Evolutionary conservation across 2,888 invertebrate species (phyloP).

Genomic region (Argyresthia goedartella): DNA sequence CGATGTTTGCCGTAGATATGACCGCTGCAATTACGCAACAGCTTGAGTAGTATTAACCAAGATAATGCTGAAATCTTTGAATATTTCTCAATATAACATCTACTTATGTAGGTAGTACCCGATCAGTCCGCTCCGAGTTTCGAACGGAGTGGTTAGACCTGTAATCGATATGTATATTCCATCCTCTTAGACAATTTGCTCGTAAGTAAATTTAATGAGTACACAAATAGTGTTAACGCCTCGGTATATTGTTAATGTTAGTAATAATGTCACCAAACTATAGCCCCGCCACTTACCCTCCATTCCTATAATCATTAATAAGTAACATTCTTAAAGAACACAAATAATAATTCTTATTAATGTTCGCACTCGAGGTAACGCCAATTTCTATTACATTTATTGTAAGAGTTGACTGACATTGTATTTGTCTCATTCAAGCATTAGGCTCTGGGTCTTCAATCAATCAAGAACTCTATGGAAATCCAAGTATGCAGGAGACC

Average conservation of each 20-base stretch:
- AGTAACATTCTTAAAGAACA: not conserved
- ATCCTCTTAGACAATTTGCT: slow-evolving; percentile 57
- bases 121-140: not conserved
- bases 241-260: slow-evolving; percentile 52
- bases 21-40: no score
- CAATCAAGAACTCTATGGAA: no score
- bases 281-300: slow-evolving; percentile 51
- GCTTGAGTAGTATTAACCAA: no score
- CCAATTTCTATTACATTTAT: slow-evolving; percentile 23
- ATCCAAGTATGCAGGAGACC: no score
- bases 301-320: slow-evolving; percentile 25
- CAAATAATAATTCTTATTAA: not conserved
- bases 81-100: no score
- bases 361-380: slow-evolving; percentile 47
- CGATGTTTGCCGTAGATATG: no score
- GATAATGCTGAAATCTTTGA: no score
- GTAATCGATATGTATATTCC: slow-evolving; percentile 65
- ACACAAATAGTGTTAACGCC: slow-evolving; percentile 52
- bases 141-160: slow-evolving; percentile 18
- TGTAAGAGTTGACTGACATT: slow-evolving; percentile 57
- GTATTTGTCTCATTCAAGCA: slow-evolving; percentile 42
- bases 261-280: slow-evolving; percentile 43
- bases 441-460: slow-evolving; percentile 6
- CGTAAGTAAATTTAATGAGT: slow-evolving; percentile 60
- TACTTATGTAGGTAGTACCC: not conserved